Evolutionary conservation across 2,113 vertebrate species (phyloP), one percentile per base, ranked within the genome.

Genomic region (Murina feae): DNA sequence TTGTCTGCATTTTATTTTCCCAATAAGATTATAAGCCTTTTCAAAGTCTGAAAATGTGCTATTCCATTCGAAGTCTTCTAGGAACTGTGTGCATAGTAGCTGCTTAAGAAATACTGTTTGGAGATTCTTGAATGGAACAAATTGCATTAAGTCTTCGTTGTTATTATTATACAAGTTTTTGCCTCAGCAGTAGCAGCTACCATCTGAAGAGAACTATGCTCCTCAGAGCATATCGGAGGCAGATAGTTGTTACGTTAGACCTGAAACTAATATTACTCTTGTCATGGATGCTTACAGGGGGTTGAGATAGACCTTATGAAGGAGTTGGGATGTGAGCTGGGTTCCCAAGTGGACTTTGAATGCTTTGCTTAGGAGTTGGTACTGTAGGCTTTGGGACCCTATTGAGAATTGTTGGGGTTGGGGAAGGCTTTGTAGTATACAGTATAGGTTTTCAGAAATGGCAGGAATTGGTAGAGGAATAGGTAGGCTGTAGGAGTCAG

Each of bases 1-100:
- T 49, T 6, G 4, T 72, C 68, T 86, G 12, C 47, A 17, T 37
- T 55, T 21, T 44, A 47, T 81, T 92, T 90, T 80, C 32, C 72
- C 32, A 8, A 4, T 6, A 5, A 90, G 91, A 25, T 72, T 39
- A 44, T 21, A 85, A 30, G 16, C 74, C 51, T 55, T 89, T 93
- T 92, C 72, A 72, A 72, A 85, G 42, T 87, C 60, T 74, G 66
- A 79, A 94, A 90, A 63, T 72, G 42, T 79, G 47, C 72, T 68
- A 12, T 68, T 60, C 32, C 76, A 39, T 63, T 72, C 6, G 25
- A 89, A 44, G 42, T 71, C 6, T 53, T 79, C 32, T 87, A 35
- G n/a, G 49, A 65, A 65, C 30, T 44, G 23, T n/a, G 28, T 13
- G 1, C 9, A 3, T 47, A n/a, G 75, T 44, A 84, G 58, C 28